Conservation (phyloP, 1,140 invertebrate species). For the Drosophila setifemur region DNA sequence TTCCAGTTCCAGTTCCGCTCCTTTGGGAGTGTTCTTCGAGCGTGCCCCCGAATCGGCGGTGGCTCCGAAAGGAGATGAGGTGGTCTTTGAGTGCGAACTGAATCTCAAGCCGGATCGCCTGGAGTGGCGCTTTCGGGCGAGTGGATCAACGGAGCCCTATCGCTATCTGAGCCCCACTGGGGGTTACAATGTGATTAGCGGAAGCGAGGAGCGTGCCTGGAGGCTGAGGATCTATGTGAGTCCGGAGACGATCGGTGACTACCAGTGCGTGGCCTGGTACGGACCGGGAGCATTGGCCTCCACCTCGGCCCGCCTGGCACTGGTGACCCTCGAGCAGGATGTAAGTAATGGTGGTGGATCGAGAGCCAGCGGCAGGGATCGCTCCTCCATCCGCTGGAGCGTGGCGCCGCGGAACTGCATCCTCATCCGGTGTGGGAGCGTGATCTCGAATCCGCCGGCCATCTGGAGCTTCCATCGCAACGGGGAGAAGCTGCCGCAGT, state of each 20-base stretch:
- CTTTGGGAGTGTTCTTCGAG: conserved; percentile 84
- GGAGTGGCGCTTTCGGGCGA: conserved; percentile 87
- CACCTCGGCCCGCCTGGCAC: conserved; percentile 87
- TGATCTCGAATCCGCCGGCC: conserved; percentile 72
- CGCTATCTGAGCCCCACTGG: conserved; percentile 41
- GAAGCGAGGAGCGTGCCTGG: conserved; percentile 63
- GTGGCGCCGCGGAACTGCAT: conserved; percentile 79
- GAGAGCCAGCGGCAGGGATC: conserved; percentile 8
- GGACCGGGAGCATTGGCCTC: conserved; percentile 90
- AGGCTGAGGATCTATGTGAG: conserved; percentile 84
- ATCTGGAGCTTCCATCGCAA: conserved; percentile 82
- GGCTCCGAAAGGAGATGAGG: conserved; percentile 89
- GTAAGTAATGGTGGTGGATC: not conserved
- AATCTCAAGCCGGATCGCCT: conserved; percentile 89
- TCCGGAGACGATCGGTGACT: conserved; percentile 85
- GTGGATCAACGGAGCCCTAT: conserved; percentile 17
- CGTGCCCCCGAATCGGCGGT: conserved; percentile 88
- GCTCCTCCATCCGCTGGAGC: conserved; percentile 61
- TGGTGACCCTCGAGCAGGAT: conserved; percentile 85
- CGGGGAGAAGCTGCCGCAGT: conserved; percentile 69
- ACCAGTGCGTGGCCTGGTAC: conserved; percentile 91
- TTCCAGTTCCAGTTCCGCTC: not conserved
- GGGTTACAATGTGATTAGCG: conserved; percentile 72
- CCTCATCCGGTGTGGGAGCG: conserved; percentile 69
- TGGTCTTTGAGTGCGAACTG: conserved; percentile 90